Conservation (phyloP, 2,113 vertebrate species). For the Hassar affinis region DNA sequence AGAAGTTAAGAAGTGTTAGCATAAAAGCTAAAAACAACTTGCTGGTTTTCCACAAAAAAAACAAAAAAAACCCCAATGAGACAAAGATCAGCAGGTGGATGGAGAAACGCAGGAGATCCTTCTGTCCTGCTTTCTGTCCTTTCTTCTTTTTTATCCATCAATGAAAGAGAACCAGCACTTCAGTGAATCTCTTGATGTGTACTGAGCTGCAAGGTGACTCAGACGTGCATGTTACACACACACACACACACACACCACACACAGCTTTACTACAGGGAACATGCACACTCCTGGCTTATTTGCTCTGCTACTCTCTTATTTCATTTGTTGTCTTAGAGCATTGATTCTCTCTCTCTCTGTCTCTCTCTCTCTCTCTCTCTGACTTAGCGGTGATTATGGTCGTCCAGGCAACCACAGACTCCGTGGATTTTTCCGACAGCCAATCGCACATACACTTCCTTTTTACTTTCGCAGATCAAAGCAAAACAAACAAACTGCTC, state of each 20-base stretch:
- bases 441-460: constrained; percentile 65
- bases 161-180: constrained; percentile 26
- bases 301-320: constrained; percentile 37
- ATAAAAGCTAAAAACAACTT: neutral
- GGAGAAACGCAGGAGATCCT: neutral
- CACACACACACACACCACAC: constrained; percentile 17
- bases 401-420: constrained; percentile 79
- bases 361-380: constrained; percentile 38
- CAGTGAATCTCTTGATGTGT: constrained; percentile 20
- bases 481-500: constrained; percentile 34
- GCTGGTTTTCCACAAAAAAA: neutral
- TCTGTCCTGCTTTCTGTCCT: constrained; percentile 5
- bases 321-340: constrained; percentile 44
- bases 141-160: neutral
- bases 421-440: constrained; percentile 70
- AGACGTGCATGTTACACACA: neutral
- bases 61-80: neutral
- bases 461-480: constrained; percentile 38
- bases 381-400: constrained; percentile 73
- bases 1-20: neutral
- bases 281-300: constrained; percentile 27
- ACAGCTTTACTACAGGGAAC: constrained; percentile 35
- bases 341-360: constrained; percentile 38
- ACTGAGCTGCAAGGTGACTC: constrained; percentile 6
- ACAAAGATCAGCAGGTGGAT: neutral